Base-by-base conservation (phyloP, 2,113 vertebrate species). In the Aplodontia rufa region DNA sequence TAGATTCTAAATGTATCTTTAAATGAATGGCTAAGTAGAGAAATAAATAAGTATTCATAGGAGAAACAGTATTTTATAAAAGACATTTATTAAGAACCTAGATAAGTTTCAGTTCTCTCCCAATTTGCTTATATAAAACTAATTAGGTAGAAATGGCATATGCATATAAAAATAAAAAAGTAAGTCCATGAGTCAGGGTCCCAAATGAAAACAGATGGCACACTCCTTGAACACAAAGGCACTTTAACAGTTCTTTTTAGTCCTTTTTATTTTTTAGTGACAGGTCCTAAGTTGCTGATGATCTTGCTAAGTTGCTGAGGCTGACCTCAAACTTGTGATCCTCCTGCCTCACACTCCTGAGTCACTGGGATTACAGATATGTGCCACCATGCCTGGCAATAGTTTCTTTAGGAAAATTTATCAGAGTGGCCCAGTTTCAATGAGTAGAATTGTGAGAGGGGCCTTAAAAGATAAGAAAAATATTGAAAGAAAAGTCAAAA, bases 171-270 rank as follows among this genome's bases (percentile, higher is more conserved):
- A 96, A 64, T 45, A 55, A 84, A 93, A 82, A 87, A 94, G 30
- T n/a, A 94, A 96, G 55, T 90, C 32, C 49, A 51, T 71, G 53
- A 93, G 93, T 76, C 82, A 94, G 32, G 51, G 66, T 94, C 89
- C 45, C 81, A 87, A 51, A 35, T 97, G 89, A 88, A 96, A 97
- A 97, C 85, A 96, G 71, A 81, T 88, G 92, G 89, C 74, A 85
- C 7, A 82, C 28, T 92, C 53, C 58, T 60, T 26, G 6, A 60
- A 60, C 24, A 28, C 10, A 28, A 26, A 22, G 58, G 58, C 24
- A 60, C 58, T 60, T 60, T 26, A 60, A 60, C 58, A 8, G 24
- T 28, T 26, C 22, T 60, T 28, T 60, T 55, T 20, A 55, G 53
- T 22, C 20, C 53, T 22, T 55, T 55, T 26, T 10, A 26, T 60